phyloP scores from a whole-genome alignment of 2,797 vertebrate genomes.

The Catamblyrhynchus diadema region DNA sequence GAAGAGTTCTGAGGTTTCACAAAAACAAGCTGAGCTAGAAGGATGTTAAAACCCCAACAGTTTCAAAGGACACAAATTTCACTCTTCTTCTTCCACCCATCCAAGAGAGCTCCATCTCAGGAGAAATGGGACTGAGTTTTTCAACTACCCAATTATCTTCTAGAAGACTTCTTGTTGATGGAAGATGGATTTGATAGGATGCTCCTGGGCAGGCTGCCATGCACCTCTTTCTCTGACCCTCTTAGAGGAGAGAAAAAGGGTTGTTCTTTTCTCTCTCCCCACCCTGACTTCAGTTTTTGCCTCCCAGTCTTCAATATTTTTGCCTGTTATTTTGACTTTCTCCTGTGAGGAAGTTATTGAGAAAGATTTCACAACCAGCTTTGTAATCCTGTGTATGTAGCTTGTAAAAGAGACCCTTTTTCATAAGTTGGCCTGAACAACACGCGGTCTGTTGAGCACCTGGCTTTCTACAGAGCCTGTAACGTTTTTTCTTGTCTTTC shows the following conservation, averaged over 20 bases:
- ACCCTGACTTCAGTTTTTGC: not conserved
- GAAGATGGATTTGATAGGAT: not conserved
- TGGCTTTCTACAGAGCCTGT: not conserved
- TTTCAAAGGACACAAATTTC: not conserved
- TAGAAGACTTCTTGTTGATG: not conserved
- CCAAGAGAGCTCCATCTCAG: not conserved
- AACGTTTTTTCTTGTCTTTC: not conserved
- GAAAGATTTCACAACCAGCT: not conserved
- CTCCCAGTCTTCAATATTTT: not conserved
- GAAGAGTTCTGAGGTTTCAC: not conserved
- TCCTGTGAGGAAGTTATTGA: not conserved
- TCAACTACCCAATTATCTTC: not conserved
- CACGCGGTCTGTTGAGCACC: not conserved
- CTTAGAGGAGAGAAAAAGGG: not conserved
- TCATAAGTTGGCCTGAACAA: not conserved
- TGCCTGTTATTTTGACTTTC: not conserved
- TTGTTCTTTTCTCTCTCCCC: not conserved
- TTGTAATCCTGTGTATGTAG: not conserved
- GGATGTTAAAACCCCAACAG: not conserved
- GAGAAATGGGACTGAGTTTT: not conserved
- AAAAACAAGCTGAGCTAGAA: not conserved
- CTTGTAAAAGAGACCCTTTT: not conserved
- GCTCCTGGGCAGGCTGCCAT: not conserved
- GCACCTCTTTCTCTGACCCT: not conserved
- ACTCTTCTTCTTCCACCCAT: not conserved